Evolutionary conservation across 2,113 vertebrate genomes (phyloP).

Genomic region (Isichthys henryi): DNA sequence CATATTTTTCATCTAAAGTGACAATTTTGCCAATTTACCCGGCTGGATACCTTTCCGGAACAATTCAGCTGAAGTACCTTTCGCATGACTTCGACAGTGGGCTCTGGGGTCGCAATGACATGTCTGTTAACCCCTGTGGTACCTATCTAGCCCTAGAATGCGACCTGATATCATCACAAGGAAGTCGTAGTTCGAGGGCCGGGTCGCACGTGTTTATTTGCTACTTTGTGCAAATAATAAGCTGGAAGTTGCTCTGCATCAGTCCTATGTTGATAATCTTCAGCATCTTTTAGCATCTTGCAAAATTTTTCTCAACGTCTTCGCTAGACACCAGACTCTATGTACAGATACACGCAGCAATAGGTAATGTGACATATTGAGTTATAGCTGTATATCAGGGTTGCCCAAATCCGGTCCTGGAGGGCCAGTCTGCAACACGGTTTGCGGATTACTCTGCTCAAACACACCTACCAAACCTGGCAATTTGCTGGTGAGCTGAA

Average conservation of each 20-base stretch:
- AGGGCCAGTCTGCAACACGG: too few species aligned
- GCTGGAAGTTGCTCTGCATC: not conserved
- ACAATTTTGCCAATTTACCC: not conserved
- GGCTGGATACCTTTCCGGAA: not conserved
- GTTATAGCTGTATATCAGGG: not conserved
- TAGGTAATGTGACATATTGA: not conserved
- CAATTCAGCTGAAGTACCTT: not conserved
- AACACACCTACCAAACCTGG: too few species aligned
- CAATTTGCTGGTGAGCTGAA: too few species aligned
- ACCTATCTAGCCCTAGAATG: not conserved
- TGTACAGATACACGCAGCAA: not conserved
- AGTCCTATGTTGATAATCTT: not conserved
- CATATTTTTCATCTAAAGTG: conserved; percentile 2
- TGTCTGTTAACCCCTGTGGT: not conserved
- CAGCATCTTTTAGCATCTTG: not conserved
- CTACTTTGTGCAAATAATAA: not conserved
- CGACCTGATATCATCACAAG: not conserved
- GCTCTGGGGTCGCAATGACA: not conserved
- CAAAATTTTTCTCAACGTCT: not conserved
- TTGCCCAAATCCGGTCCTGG: too few species aligned
- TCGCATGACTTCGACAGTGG: not conserved
- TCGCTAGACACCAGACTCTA: not conserved
- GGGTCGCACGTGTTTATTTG: not conserved
- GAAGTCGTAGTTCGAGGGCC: not conserved
- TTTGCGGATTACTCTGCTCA: too few species aligned